Conservation (phyloP, 2,888 invertebrate genomes). For the Eilema griseolum region DNA sequence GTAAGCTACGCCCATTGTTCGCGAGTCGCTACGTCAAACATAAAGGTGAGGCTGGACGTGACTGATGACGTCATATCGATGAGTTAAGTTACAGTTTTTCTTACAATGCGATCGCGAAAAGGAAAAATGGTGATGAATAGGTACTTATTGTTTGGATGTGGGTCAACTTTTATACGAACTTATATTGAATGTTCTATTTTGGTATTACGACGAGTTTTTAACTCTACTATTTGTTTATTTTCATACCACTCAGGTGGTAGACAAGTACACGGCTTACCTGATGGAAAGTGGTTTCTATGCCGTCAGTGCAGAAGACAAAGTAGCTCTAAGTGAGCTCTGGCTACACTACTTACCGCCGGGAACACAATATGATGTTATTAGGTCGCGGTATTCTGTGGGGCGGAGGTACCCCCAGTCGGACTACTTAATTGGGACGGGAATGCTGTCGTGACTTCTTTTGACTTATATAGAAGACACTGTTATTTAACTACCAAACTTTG, state of each 20-base stretch:
- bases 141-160: slow-evolving; percentile 34
- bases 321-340: too few relatives aligned
- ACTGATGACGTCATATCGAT: slow-evolving; percentile 42
- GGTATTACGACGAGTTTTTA: not conserved
- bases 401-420: too few relatives aligned
- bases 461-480: not conserved
- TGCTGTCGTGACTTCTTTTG: too few relatives aligned
- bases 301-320: too few relatives aligned
- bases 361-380: too few relatives aligned
- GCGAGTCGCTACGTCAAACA: slow-evolving; percentile 36
- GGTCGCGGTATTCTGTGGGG: too few relatives aligned
- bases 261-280: too few relatives aligned
- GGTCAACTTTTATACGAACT: slow-evolving; percentile 5
- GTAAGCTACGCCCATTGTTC: slow-evolving; percentile 38
- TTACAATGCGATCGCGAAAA: slow-evolving; percentile 27
- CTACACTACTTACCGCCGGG: too few relatives aligned
- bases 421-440: too few relatives aligned
- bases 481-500: not conserved
- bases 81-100: slow-evolving; percentile 47
- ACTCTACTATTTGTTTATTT: too few relatives aligned
- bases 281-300: too few relatives aligned
- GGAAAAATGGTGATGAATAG: slow-evolving; percentile 37
- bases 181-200: not conserved
- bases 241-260: too few relatives aligned
- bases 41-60: slow-evolving; percentile 40